Percentiles rank a stretch among this genome's conserved stretches.
phyloP scores from a whole-genome alignment of 2,888 invertebrate genomes.

The Metalampra italica region DNA sequence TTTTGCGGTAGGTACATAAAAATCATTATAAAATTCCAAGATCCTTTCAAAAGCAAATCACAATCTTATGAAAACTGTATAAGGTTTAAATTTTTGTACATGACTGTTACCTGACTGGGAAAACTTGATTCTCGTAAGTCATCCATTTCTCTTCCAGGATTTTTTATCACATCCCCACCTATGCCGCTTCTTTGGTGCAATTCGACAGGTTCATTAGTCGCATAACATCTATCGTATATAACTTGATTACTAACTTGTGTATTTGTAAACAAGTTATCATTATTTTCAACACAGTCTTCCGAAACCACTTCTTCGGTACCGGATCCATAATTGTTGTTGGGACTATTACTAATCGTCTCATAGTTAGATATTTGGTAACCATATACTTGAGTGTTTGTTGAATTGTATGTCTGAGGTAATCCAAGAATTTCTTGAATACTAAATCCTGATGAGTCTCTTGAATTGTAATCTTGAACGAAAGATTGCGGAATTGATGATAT shows the following conservation, averaged over 20 bases:
- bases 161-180: conserved; percentile 42
- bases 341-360: conserved; percentile 61
- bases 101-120: conserved; percentile 52
- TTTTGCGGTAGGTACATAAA: conserved; percentile 62
- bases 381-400: conserved; percentile 40
- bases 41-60: conserved; percentile 11
- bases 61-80: conserved; percentile 17
- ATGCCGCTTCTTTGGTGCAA: conserved; percentile 51
- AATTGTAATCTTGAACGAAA: conserved; percentile 67
- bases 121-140: conserved; percentile 56
- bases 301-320: conserved; percentile 48
- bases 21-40: conserved; percentile 11
- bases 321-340: conserved; percentile 53
- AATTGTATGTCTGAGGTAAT: conserved; percentile 55
- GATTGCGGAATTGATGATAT: conserved; percentile 47
- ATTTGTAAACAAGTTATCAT: conserved; percentile 35
- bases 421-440: conserved; percentile 74
- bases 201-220: conserved; percentile 47
- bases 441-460: conserved; percentile 69
- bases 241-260: conserved; percentile 43
- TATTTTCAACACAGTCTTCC: conserved; percentile 44
- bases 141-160: conserved; percentile 47
- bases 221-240: conserved; percentile 47
- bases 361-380: conserved; percentile 61
- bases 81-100: conserved; percentile 31